A percentile compares a stretch with the other conserved stretches of the same genome.
Evolutionary conservation across 2,113 vertebrate species (phyloP).

Genomic region (Tragulus kanchil): DNA sequence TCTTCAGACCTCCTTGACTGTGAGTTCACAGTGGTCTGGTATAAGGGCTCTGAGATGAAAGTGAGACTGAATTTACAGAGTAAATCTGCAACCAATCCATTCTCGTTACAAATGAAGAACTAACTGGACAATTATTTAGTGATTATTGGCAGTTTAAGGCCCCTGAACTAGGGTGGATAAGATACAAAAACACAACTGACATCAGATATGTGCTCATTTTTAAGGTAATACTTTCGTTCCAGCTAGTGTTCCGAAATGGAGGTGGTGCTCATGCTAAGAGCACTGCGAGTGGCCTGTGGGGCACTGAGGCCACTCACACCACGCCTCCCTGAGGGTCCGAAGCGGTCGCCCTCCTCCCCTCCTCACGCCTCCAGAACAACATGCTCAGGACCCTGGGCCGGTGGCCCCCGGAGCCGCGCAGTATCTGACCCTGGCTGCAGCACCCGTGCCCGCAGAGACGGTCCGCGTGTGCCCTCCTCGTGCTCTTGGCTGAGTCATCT

Average conservation of each 20-base stretch:
- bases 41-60: neutral
- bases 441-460: rapidly evolving
- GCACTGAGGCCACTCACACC: no score
- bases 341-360: no score
- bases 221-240: neutral
- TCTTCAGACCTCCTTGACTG: neutral
- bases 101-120: neutral
- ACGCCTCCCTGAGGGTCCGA: no score
- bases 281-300: neutral
- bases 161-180: neutral
- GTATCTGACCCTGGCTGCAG: rapidly evolving
- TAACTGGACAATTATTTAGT: neutral
- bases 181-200: neutral
- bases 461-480: rapidly evolving
- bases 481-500: no score
- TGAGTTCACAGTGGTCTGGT: neutral
- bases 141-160: neutral
- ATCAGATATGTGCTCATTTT: neutral
- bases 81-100: neutral
- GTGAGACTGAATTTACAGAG: neutral
- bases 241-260: neutral
- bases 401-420: rapidly evolving
- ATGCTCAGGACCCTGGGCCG: rapidly evolving
- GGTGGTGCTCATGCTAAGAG: neutral
- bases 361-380: no score